Conservation (phyloP, 2,113 vertebrate genomes). For the Equus quagga region DNA sequence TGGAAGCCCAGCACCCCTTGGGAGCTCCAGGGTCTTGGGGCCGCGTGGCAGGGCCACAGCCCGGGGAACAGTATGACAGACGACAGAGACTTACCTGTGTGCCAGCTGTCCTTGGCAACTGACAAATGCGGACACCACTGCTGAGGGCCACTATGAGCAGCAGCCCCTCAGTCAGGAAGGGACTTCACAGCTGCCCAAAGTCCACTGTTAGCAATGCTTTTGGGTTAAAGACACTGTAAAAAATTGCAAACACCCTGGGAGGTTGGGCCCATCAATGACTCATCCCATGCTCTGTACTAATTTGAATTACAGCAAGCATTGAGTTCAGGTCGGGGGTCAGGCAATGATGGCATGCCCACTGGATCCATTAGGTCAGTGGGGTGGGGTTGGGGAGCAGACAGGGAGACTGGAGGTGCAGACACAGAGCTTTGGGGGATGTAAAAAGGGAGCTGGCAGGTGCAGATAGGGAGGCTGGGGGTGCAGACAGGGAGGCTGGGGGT, state of each 20-base stretch:
- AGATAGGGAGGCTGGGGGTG: neutral
- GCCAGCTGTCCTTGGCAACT: too few species aligned
- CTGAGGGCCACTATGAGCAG: neutral
- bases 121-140: too few species aligned
- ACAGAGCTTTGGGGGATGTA: neutral
- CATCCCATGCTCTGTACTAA: fast-evolving
- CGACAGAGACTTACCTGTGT: fast-evolving
- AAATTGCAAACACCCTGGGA: neutral
- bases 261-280: neutral
- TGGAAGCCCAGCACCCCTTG: neutral
- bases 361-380: fast-evolving
- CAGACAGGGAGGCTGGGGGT: neutral
- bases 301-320: fast-evolving
- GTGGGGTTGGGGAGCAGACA: too few species aligned
- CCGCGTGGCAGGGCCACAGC: neutral
- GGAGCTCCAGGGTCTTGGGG: neutral
- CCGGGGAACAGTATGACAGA: fast-evolving
- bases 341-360: fast-evolving
- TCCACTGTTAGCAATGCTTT: neutral
- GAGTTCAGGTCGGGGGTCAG: too few species aligned
- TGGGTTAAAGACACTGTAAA: neutral
- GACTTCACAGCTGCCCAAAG: neutral
- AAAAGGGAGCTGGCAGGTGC: fast-evolving
- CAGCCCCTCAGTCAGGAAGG: neutral
- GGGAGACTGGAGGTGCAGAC: too few species aligned